These are phyloP conservation scores for Pagetopsis macropterus DNA, from an alignment of 2,797 vertebrate species.

Conservation along the genomic window DNA sequence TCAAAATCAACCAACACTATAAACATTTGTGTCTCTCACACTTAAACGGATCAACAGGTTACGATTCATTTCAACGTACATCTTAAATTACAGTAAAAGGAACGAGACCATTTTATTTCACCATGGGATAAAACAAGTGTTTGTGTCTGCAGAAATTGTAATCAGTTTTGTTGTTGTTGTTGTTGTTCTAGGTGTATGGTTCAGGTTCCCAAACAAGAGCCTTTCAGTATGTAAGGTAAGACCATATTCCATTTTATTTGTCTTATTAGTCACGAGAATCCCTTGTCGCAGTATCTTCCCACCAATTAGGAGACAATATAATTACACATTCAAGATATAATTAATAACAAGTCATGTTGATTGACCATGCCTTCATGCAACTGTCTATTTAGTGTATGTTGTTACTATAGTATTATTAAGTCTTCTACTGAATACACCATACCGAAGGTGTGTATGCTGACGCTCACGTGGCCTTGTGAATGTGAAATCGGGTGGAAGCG, in stretches of 20 bases:
- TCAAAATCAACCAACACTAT: no score
- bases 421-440: neutral
- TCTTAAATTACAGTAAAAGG: no score
- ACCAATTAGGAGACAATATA: neutral
- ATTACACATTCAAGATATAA: neutral
- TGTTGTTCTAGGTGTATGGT: slow-evolving; percentile 90
- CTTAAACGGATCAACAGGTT: no score
- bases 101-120: no score
- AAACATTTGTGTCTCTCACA: no score
- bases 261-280: neutral
- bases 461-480: neutral
- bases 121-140: no score
- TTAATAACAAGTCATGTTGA: neutral
- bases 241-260: neutral
- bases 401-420: neutral
- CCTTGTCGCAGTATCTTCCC: neutral
- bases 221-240: slow-evolving; percentile 98
- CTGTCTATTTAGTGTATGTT: neutral
- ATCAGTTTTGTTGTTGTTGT: neutral
- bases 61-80: no score
- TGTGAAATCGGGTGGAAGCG: neutral
- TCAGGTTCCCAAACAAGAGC: slow-evolving; percentile 96
- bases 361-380: neutral
- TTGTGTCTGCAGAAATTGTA: neutral
- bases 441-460: neutral